These are phyloP conservation scores for Vimba vimba DNA, from an alignment of 2,113 vertebrate species.

Conservation along the genomic window DNA sequence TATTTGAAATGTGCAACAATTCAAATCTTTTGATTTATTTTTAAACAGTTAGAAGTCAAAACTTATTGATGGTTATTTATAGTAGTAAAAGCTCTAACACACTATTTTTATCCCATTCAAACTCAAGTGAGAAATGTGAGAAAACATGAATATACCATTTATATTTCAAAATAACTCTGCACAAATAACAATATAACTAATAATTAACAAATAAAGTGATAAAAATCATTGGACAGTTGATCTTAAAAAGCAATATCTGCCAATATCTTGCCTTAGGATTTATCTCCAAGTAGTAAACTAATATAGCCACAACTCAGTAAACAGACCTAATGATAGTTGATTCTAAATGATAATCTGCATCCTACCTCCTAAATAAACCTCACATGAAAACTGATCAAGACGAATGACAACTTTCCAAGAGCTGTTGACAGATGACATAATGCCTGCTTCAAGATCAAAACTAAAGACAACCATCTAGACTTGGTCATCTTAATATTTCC, in stretches of 20 bases:
- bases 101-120: background rate
- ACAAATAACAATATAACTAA: background rate
- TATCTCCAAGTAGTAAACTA: background rate
- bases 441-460: background rate
- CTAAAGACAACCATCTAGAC: background rate
- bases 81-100: background rate
- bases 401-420: background rate
- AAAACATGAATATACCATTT: background rate
- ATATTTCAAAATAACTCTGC: background rate
- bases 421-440: background rate
- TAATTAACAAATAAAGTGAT: background rate
- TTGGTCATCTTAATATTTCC: background rate
- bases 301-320: background rate
- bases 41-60: background rate
- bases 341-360: background rate
- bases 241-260: background rate
- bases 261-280: background rate
- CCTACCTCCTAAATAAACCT: background rate
- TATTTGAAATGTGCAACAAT: too few species aligned
- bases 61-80: background rate
- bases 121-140: background rate
- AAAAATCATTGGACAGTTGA: background rate
- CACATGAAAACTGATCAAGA: background rate
- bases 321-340: background rate
- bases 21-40: background rate